These are phyloP conservation scores for Henricia sp. DNA, from an alignment of 53 echinoderm and acorn worm genomes.

Conservation along the genomic window DNA sequence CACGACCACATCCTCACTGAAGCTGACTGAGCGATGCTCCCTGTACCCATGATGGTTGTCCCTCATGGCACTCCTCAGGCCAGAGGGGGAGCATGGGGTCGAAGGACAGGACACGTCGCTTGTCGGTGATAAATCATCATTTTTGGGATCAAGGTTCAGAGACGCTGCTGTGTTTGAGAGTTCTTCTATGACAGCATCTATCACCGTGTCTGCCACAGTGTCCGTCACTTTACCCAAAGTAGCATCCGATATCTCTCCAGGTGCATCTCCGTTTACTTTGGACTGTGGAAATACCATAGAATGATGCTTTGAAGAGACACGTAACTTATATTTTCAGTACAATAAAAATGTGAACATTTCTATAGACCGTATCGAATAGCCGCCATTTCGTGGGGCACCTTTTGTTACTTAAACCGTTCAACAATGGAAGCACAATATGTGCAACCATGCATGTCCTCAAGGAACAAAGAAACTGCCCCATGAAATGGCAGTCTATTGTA, in stretches of 20 bases:
- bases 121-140: slow-evolving; percentile 27
- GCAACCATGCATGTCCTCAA: too few species aligned
- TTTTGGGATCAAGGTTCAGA: slow-evolving; percentile 64
- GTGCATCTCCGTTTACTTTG: slow-evolving; percentile 9
- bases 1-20: slow-evolving; percentile 94
- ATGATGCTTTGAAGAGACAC: background rate
- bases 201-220: slow-evolving; percentile 37
- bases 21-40: slow-evolving; percentile 85
- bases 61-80: slow-evolving; percentile 79
- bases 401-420: too few species aligned
- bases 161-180: slow-evolving; percentile 39
- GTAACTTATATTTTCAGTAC: too few species aligned
- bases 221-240: too few species aligned
- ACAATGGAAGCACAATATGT: too few species aligned
- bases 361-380: too few species aligned
- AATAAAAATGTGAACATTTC: too few species aligned
- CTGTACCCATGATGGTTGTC: slow-evolving; percentile 13
- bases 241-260: slow-evolving; percentile 15
- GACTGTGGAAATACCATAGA: slow-evolving; percentile 9
- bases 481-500: too few species aligned
- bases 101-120: slow-evolving; percentile 64
- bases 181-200: slow-evolving; percentile 52
- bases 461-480: too few species aligned
- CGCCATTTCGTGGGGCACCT: too few species aligned
- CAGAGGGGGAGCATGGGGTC: slow-evolving; percentile 68